A percentile compares a stretch with the other conserved stretches of the same genome.
Evolutionary conservation across 2,888 invertebrate species (phyloP).

Genomic region (Hypomecis punctinalis): DNA sequence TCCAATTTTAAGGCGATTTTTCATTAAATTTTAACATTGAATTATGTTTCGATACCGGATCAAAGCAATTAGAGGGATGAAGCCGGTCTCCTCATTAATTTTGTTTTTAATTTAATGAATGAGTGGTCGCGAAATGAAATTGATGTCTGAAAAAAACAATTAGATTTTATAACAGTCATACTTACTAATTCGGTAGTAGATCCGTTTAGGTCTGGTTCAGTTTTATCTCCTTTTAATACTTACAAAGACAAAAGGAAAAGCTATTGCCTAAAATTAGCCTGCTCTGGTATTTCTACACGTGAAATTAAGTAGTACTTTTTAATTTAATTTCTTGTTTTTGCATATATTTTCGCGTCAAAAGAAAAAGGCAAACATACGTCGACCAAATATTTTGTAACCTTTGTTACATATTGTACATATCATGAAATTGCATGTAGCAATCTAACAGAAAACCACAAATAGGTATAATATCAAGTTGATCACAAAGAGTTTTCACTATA

Average conservation of each 20-base stretch:
- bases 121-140: conserved; percentile 7
- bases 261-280: too few relatives aligned
- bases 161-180: neutral
- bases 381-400: neutral
- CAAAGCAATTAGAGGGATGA: conserved; percentile 25
- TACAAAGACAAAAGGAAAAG: too few relatives aligned
- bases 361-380: too few relatives aligned
- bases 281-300: too few relatives aligned
- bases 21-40: conserved; percentile 13
- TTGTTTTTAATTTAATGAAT: conserved; percentile 21
- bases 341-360: too few relatives aligned
- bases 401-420: neutral
- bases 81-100: conserved; percentile 19
- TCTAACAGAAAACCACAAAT: neutral
- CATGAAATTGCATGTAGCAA: neutral
- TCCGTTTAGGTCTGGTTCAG: too few relatives aligned
- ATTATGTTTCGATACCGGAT: conserved; percentile 26
- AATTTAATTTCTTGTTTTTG: too few relatives aligned
- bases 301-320: too few relatives aligned
- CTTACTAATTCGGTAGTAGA: too few relatives aligned
- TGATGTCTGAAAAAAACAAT: conserved; percentile 8
- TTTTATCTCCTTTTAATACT: too few relatives aligned
- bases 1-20: neutral
- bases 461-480: neutral
- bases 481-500: conserved; percentile 2